Percentiles rank a stretch among this genome's conserved stretches.
phyloP scores from a whole-genome alignment of 2,888 invertebrate species.

The Sphaerophoria rueppellii region DNA sequence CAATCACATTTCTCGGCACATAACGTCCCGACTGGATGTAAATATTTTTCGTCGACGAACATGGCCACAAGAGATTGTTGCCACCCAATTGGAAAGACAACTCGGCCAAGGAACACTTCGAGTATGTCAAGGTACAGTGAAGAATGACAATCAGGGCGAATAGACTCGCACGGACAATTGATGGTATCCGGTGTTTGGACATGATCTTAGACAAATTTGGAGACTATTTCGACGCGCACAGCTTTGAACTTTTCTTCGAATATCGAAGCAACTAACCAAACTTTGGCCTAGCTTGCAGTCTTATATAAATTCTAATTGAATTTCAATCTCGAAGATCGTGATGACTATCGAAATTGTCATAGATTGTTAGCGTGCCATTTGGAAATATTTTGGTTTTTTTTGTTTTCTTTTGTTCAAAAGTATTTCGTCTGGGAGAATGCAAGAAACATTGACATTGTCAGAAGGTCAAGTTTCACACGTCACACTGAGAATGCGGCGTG shows the following conservation, averaged over 20 bases:
- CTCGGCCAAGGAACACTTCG: slow-evolving; percentile 74
- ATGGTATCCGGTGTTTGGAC: slow-evolving; percentile 39
- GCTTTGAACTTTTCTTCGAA: slow-evolving; percentile 20
- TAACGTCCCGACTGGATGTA: slow-evolving; percentile 84
- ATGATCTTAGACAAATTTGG: slow-evolving; percentile 15
- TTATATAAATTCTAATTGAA: slow-evolving; percentile 56
- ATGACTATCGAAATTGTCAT: slow-evolving; percentile 18
- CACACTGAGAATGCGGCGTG: slow-evolving; percentile 43
- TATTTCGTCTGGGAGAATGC: slow-evolving; percentile 36
- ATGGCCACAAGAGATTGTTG: slow-evolving; percentile 84
- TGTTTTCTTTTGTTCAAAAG: background rate
- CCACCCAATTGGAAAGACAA: slow-evolving; percentile 80
- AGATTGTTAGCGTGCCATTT: slow-evolving; percentile 52
- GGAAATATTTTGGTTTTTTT: slow-evolving; percentile 29
- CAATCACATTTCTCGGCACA: slow-evolving; percentile 85
- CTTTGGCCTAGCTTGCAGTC: slow-evolving; percentile 39
- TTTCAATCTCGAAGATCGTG: slow-evolving; percentile 4
- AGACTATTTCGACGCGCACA: slow-evolving; percentile 25
- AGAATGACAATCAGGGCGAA: slow-evolving; percentile 46
- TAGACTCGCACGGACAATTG: slow-evolving; percentile 23
- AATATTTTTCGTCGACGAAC: slow-evolving; percentile 84
- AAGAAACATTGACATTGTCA: slow-evolving; percentile 52
- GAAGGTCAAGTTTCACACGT: slow-evolving; percentile 57
- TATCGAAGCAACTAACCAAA: slow-evolving; percentile 41
- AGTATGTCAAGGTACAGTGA: slow-evolving; percentile 28